Evolutionary conservation across 2,888 invertebrate species (phyloP).

Genomic region (Cyclophora albipunctata): DNA sequence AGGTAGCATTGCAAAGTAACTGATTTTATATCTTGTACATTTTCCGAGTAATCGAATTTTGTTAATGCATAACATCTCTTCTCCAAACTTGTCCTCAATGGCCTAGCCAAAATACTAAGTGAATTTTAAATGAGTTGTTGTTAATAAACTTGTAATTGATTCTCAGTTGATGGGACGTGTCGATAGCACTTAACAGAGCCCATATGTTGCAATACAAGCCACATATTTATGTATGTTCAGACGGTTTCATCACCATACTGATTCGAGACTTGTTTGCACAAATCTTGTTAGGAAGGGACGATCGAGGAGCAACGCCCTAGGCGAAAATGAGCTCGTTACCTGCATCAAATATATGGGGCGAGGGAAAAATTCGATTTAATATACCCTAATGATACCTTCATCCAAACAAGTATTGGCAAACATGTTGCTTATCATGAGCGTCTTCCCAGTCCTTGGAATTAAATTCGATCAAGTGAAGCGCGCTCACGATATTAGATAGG

Average conservation of each 20-base stretch:
- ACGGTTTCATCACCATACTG: conserved; percentile 34
- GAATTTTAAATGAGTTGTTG: no score
- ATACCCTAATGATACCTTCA: conserved; percentile 18
- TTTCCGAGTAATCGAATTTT: no score
- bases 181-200: no score
- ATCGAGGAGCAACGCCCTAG: conserved; percentile 26
- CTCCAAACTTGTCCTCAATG: no score
- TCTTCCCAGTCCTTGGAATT: conserved; percentile 13
- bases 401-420: conserved; percentile 27
- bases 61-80: no score
- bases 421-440: conserved; percentile 12
- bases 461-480: conserved; percentile 8
- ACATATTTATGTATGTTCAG: conserved; percentile 9
- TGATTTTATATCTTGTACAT: no score
- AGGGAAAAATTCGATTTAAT: conserved; percentile 24
- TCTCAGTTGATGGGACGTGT: no score
- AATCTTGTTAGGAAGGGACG: conserved; percentile 44
- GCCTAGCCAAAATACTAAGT: no score
- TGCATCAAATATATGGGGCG: conserved; percentile 25
- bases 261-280: conserved; percentile 45
- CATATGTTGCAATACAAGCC: no score
- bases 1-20: no score
- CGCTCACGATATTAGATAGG: background rate
- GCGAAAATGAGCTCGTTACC: conserved; percentile 39
- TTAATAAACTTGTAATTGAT: no score